A percentile compares a stretch with the other conserved stretches of the same genome.
Evolutionary conservation across 2,797 vertebrate genomes (phyloP).

Genomic region (Natrix natrix): DNA sequence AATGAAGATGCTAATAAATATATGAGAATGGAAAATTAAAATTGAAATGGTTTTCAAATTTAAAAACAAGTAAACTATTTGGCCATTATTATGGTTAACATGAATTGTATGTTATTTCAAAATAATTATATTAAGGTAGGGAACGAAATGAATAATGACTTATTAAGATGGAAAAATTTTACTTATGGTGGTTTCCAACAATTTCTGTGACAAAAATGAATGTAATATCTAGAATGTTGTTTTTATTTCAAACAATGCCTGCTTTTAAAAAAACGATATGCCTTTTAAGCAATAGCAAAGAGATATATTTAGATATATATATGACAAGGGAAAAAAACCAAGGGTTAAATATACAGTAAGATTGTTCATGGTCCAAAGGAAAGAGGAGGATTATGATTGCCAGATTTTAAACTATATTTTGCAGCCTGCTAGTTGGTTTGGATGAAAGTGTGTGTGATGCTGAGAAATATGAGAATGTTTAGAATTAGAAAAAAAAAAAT

Average conservation of each 20-base stretch:
- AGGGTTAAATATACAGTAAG: not conserved
- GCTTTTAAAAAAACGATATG: not conserved
- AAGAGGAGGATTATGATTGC: not conserved
- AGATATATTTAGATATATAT: not conserved
- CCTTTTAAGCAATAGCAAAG: not conserved
- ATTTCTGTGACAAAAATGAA: not conserved
- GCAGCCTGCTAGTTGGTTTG: not conserved
- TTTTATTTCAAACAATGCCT: not conserved
- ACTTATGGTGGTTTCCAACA: not conserved
- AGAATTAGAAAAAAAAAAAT: not conserved
- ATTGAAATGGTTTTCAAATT: not conserved
- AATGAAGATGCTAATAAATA: not conserved
- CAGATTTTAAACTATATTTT: not conserved
- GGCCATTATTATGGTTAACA: not conserved
- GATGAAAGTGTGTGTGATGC: not conserved
- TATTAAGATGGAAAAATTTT: not conserved
- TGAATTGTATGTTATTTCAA: not conserved
- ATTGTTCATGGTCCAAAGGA: not conserved
- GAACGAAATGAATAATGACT: not conserved
- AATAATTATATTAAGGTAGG: not conserved
- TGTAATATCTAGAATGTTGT: not conserved
- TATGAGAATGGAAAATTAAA: not conserved
- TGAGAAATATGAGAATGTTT: not conserved
- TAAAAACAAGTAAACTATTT: not conserved
- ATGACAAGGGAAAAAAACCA: not conserved